Base-by-base conservation (phyloP, 2,888 invertebrate species). In the Fragum sueziense region DNA sequence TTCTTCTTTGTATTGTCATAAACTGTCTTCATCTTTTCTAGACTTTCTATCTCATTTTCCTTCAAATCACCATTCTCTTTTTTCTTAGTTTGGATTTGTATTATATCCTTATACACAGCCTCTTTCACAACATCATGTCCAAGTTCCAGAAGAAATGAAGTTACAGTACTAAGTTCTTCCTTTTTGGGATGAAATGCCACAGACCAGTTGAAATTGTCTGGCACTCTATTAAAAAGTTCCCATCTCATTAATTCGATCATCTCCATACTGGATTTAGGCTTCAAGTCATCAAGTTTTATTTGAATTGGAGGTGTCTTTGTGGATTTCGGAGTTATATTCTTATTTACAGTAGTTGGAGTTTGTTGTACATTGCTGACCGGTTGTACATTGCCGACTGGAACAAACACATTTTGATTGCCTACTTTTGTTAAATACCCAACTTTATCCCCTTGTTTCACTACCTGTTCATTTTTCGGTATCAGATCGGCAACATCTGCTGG, bases 51-150 rank as follows among this genome's bases (percentile, higher is more conserved):
- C 76, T 91, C 96, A 95, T 91, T 95, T 95, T 83, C 95, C 94
- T 89, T 90, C 52, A 92, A 70, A 95, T 94, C 93, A 47, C 90
- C 90, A 73, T 84, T 86, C 65, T 89, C 90, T 77, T 95, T 96
- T 85, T 96, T 95, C 86, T 96, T 96, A 27, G 96, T 96, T 96
- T 98, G 95, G 92, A 97, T 97, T 65, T 97, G 95, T 74, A 98
- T 94, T 76, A 98, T 94, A 94, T 98, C 98, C n/a, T 96, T 95
- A 94, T 98, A 98, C 27, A 98, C 98, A 93, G 96, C 96, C 92
- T 98, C 98, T 93, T 97, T 97, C 1, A 97, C 98, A 84, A 97
- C 95, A 92, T 97, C 97, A 76, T 97, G 95, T 37, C 98, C 98
- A 87, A 98, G 97, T 91, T 97, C 97, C 93, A 97, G 96, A 90